Conservation (phyloP, 1,140 invertebrate genomes). For the Eumaeus atala region DNA sequence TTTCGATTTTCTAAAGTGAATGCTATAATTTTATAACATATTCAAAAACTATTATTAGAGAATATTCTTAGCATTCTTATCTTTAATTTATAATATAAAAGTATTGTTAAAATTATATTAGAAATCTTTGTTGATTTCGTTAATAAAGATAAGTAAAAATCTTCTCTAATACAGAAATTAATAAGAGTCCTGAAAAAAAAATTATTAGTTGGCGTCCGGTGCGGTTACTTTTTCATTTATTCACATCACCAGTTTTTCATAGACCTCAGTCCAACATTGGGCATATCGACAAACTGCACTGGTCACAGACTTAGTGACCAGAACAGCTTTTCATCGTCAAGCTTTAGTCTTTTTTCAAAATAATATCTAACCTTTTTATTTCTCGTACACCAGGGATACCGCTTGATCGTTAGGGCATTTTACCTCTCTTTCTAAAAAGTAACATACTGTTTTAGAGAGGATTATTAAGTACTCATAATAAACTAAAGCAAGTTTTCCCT, state of each 20-base stretch:
- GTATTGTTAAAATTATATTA: too few species aligned
- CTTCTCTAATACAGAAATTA: constrained; percentile 14
- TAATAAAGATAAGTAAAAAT: not conserved
- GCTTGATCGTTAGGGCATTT: constrained; percentile 38
- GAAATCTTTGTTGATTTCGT: too few species aligned
- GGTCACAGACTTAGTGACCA: not conserved
- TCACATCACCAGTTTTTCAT: not conserved
- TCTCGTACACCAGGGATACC: constrained; percentile 32
- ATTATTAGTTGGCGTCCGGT: constrained; percentile 19
- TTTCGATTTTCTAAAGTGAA: too few species aligned
- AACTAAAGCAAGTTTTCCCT: not conserved
- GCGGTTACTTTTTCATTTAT: not conserved
- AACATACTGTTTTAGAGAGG: constrained; percentile 14
- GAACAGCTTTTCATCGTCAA: not conserved
- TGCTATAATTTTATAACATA: too few species aligned
- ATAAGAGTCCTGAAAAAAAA: constrained; percentile 34
- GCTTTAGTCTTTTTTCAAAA: constrained; percentile 21
- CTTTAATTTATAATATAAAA: too few species aligned
- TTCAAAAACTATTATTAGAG: too few species aligned
- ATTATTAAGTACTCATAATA: not conserved
- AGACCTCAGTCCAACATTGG: constrained; percentile 23
- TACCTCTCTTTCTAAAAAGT: constrained; percentile 18
- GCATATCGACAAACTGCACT: constrained; percentile 13
- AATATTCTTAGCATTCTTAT: too few species aligned
- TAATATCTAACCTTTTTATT: constrained; percentile 52